These are phyloP conservation scores for Stenchaetothrips biformis DNA, from an alignment of 2,888 invertebrate genomes.

Conservation along the genomic window DNA sequence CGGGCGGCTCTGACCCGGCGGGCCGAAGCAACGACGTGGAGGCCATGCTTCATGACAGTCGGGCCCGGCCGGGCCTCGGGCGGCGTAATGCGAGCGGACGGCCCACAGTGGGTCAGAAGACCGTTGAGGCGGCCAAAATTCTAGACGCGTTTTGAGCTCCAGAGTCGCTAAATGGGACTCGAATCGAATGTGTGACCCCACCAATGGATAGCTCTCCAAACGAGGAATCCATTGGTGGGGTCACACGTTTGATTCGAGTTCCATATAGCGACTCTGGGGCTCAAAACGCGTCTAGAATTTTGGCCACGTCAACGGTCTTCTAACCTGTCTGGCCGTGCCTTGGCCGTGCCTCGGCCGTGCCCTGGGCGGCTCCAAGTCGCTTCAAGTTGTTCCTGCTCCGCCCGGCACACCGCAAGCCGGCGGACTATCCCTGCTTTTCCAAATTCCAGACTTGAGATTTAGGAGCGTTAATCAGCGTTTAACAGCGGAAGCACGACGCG, in stretches of 20 bases:
- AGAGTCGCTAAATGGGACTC: neutral
- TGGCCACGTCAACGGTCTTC: neutral
- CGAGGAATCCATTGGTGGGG: neutral
- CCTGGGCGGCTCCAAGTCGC: too few relatives aligned
- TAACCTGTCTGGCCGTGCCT: neutral
- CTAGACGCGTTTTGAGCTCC: neutral
- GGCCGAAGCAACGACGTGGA: neutral
- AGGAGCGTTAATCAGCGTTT: neutral
- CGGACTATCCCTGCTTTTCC: neutral
- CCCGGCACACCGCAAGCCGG: too few relatives aligned
- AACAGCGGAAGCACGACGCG: neutral
- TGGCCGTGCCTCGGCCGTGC: neutral
- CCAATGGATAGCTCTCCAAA: too few relatives aligned
- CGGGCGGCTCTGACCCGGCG: neutral
- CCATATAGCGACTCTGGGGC: neutral
- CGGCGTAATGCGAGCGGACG: neutral
- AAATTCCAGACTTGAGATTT: neutral
- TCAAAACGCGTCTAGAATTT: neutral
- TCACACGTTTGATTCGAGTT: too few relatives aligned
- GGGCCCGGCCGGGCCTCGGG: neutral
- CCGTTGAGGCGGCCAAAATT: too few relatives aligned
- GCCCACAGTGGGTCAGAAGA: too few relatives aligned
- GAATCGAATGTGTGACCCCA: too few relatives aligned
- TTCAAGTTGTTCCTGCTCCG: too few relatives aligned
- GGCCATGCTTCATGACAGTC: neutral